Evolutionary conservation across 2,888 invertebrate species (phyloP).

Genomic region (Xanthostigma xanthostigma): DNA sequence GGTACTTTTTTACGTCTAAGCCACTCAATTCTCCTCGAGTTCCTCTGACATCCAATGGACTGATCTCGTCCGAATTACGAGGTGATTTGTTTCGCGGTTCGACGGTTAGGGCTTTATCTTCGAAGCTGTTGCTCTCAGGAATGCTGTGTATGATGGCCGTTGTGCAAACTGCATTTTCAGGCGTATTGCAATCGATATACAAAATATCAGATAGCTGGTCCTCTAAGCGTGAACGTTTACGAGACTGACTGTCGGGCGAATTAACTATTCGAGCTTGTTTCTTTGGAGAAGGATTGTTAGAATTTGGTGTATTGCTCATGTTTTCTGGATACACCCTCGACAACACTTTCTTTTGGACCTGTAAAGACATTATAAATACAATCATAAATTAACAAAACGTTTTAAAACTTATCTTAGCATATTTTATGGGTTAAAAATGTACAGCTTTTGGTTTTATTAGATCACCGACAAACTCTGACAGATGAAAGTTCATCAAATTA

Average conservation of each 20-base stretch:
- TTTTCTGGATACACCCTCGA: constrained; percentile 38
- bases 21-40: too few relatives aligned
- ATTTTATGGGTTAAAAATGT: constrained; percentile 1
- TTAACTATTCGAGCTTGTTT: constrained; percentile 38
- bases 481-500: too few relatives aligned
- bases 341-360: constrained; percentile 32
- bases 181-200: constrained; percentile 67
- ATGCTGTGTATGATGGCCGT: constrained; percentile 24
- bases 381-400: neutral
- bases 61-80: constrained; percentile 21
- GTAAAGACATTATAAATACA: constrained; percentile 17
- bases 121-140: constrained; percentile 1
- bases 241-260: constrained; percentile 34
- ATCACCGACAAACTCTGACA: neutral
- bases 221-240: constrained; percentile 56
- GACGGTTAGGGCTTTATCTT: constrained; percentile 12
- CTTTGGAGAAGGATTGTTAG: constrained; percentile 43
- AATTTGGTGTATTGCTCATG: constrained; percentile 34
- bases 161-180: constrained; percentile 37
- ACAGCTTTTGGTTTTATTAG: neutral
- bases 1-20: too few relatives aligned
- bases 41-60: too few relatives aligned
- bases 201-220: constrained; percentile 65
- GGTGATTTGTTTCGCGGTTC: constrained; percentile 27
- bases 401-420: neutral